Evolutionary conservation across 92 coral and sea anemone species (phyloP), one percentile per base, ranked within the genome.

Genomic region (Porites cylindrica): DNA sequence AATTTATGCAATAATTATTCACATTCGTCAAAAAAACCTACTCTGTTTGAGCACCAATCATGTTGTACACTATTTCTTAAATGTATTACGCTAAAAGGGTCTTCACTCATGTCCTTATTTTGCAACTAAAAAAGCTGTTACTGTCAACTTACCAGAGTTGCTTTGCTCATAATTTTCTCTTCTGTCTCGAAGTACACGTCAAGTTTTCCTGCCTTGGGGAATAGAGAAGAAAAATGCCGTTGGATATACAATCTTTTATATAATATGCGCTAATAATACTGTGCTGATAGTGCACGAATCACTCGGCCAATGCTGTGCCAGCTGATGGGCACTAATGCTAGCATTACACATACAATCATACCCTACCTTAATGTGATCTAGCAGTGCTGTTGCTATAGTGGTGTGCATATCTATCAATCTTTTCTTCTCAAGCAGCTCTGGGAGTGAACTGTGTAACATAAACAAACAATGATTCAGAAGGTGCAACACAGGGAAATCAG

Each of bases 141-240:
- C 11, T 51, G 8, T 6, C 8, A 26, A 17, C 98, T 80, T 80
- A 96, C 99, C 93, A 96, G 76, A 56, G 97, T 95, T 8, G 98
- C 92, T 80, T 96, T 96, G 90, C 99, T 96, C 99, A 96, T 96
- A 63, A 96, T 95, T 82, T 96, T 96, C 82, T 96, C 99, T 60
- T 96, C 99, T 5, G 99, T 95, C 79, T 96, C 99, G 87, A 96
- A 96, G 87, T 94, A 96, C 0, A 96, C 93, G 78, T 96, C 99
- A 54, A 96, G 94, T 77, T 96, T 96, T 7, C 99, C 93, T 65
- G 94, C 90, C 99, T 96, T 63, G 12, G 6, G 93, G 89, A 47
- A 86, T 53, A 38, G n/a, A n/a, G 5, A 78, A 72, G 38, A 8
- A 24, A 81, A 13, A 1, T 66, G 51, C 17, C 60, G 10, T 54